Evolutionary conservation across 2,888 invertebrate species (phyloP), one percentile per base, ranked within the genome.

Genomic region (Pyrrhopygopsis socrates): DNA sequence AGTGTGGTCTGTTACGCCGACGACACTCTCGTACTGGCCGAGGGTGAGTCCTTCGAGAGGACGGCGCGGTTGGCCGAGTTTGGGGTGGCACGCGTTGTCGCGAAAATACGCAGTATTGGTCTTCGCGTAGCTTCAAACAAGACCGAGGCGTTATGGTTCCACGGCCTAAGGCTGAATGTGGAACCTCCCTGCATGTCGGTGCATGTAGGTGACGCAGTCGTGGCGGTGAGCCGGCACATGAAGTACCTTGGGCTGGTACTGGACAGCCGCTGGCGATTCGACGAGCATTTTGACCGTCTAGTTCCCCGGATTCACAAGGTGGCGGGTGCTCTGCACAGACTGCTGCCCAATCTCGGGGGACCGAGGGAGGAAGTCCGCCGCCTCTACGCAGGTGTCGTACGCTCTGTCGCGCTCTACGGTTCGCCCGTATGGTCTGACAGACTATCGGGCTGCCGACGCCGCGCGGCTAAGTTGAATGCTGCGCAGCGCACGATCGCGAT

Each of bases 1-100:
- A 67, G 34, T 8, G 60, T 89, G 0, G 67, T 75, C 0, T 93
- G 89, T 22, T 91, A 92, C 60, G 91, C 92, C 0, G 91, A 92
- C 68, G 89, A 92, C 83, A 67, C 67, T 68, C 13, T 68, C 13
- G 86, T 89, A 0, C 45, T 67, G 2, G 81, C 85, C 2, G 45
- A 70, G 4, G 89, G 84, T 8, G 58, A 13, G 22, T 6, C 30
- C 2, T 80, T 63, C 34, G 1, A 68, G 18, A 77, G 76, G 2
- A 89, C 88, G 5, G 22, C 65, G 0, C 6, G 68, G 20, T 67
- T 74, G 20, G 89, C 87, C 2, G 67, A 68, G 18, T 85, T 87
- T 5, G 86, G 81, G 0, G 86, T 81, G 1, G 83, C 86, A 0
- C 30, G 63, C 1, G 82, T 88, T 0, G 81, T 89, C 0, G 41